Base-by-base conservation (phyloP, 2,797 vertebrate species). In the Delichon dasypus region DNA sequence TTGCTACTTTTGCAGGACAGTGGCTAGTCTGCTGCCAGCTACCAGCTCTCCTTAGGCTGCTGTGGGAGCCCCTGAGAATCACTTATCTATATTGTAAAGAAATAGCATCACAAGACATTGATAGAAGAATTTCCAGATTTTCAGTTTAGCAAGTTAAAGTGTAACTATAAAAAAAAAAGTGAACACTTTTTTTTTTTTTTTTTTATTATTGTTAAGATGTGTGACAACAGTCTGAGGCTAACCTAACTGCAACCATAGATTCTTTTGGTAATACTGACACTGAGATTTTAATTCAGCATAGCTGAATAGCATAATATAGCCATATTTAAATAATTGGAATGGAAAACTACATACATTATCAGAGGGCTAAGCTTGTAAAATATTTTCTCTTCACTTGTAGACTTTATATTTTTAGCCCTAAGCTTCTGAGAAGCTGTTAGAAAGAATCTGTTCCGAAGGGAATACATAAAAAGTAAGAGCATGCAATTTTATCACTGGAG, bases 1-100 rank as follows among this genome's bases (percentile, higher is more conserved):
- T 76, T 91, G 85, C 60, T 84, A 10, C 80, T 91, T 94, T 47
- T 76, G 48, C 86, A 93, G 64, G 36, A 90, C 42, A 90, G 83
- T 86, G 58, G 66, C 45, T 84, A 60, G 48, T 45, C 70, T 70
- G 66, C 80, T 94, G 17, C 51, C n/a, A 86, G 85, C 91, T 73
- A 70, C 40, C 21, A 75, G 70, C 66, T 60, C 38, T 94, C 88
- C 77, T 73, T 32, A 72, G 83, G 88, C 88, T 95, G 73, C 36
- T 1, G 4, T 20, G 45, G 75, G 76, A 80, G 72, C 30, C 38
- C n/a, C 4, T 3, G 65, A 85, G 64, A 84, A 88, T 36, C 54
- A 51, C 51, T 94, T 34, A 32, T 44, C 32, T 51, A 3, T 25
- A 47, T n/a, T 73, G 60, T 42, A 88, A 89, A 64, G 15, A 88